Evolutionary conservation across 2,888 invertebrate genomes (phyloP).

Genomic region (Drosophila seclusa): DNA sequence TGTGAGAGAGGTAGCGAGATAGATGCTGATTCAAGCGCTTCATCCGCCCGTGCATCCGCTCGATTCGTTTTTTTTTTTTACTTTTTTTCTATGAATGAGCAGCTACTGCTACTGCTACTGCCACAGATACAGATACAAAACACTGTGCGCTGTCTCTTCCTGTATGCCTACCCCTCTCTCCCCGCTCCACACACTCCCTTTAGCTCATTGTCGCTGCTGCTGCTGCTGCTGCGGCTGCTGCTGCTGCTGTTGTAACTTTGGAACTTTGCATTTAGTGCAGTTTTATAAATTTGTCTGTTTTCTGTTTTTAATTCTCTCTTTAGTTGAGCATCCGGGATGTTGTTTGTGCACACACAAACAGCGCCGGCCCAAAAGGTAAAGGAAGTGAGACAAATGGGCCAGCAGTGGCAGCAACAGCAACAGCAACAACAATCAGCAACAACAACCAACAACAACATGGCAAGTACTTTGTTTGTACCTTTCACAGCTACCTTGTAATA

Average conservation of each 20-base stretch:
- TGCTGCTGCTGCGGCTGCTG: conserved; percentile 4
- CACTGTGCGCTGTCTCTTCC: conserved; percentile 36
- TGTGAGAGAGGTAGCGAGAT: conserved; percentile 30
- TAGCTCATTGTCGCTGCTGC: conserved; percentile 57
- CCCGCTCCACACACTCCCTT: conserved; percentile 44
- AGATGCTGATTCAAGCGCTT: conserved; percentile 72
- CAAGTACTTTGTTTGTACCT: conserved; percentile 48
- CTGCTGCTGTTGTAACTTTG: conserved; percentile 61
- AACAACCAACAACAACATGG: conserved; percentile 18
- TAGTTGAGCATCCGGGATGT: conserved; percentile 76
- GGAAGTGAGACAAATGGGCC: conserved; percentile 79
- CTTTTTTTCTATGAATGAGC: conserved; percentile 70
- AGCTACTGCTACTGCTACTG: conserved; percentile 33
- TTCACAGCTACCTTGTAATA: conserved; percentile 68
- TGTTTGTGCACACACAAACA: conserved; percentile 49
- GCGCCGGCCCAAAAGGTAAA: conserved; percentile 65
- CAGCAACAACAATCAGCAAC: conserved; percentile 9
- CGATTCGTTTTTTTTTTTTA: conserved; percentile 33
- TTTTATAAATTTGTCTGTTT: conserved; percentile 60
- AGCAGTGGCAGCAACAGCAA: conserved; percentile 31
- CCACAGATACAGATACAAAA: conserved; percentile 33
- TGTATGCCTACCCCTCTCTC: conserved; percentile 34
- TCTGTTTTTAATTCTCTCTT: conserved; percentile 54
- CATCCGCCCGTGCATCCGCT: conserved; percentile 81
- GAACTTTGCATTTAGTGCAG: conserved; percentile 80